Base-by-base conservation (phyloP, 1,140 invertebrate genomes). In the Hestina assimilis region DNA sequence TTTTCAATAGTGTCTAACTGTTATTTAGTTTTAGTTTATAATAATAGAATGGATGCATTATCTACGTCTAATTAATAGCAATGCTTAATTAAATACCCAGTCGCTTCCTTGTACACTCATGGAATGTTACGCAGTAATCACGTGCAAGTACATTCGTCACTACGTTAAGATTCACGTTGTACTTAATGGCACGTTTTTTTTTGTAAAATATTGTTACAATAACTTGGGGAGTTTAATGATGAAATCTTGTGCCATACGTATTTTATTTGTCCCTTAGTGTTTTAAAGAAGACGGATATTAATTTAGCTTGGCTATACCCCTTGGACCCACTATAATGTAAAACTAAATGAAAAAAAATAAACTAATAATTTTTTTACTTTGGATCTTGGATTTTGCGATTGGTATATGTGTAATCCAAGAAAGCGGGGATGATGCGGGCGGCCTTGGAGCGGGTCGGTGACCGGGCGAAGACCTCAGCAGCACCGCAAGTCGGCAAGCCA, bases 391-490 rank as follows among this genome's bases (percentile, higher is more conserved):
- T 55, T 46, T 55, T 14, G 41, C 53, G 42, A 47, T 47, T 19
- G 43, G 23, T 56, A 47, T 38, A 41, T 17, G 35, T 58, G 40
- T 52, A 52, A 52, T 50, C 38, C 72, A 76, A 72, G 59, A 73
- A 61, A 59, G 66, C 70, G 73, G 78, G 81, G 81, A 83, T 83
- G 81, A 82, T 83, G 82, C 77, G 75, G 81, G 71, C 75, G 83
- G 80, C 84, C 83, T 86, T 86, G 83, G 66, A 50, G 26, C 75
- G 77, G 83, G 84, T 88, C 83, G 81, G 68, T 77, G 83, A 88
- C 83, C 84, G 83, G 84, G 63, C 84, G 82, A 82, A 85, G 83
- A 87, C 84, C 84, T 71, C 75, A 80, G 63, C 80, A 86, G 83
- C 83, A 83, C 80, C 79, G 77, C 75, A 75, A 75, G 73, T 63